Evolutionary conservation across 2,797 vertebrate genomes (phyloP).

Genomic region (Chaunax sp.): DNA sequence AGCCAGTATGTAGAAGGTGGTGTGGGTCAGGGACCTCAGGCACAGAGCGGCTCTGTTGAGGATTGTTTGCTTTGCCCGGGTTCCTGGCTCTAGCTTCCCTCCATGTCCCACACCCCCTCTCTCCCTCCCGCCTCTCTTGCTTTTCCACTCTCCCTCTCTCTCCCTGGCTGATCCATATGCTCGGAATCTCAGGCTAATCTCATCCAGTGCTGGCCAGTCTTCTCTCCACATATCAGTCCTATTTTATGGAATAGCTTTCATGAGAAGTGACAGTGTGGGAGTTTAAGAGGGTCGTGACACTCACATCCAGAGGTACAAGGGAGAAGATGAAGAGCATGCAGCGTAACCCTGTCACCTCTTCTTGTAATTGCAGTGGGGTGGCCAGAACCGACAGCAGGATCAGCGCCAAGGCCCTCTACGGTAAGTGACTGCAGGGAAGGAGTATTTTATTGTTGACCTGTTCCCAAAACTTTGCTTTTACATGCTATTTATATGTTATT

Average conservation of each 20-base stretch:
- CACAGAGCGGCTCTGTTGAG: conserved; percentile 84
- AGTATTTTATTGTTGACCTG: conserved; percentile 13
- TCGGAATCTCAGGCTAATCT: conserved; percentile 78
- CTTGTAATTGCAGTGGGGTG: conserved; percentile 84
- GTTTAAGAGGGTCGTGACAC: conserved; percentile 35
- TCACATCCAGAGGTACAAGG: conserved; percentile 35
- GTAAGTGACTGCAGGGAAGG: conserved; percentile 70
- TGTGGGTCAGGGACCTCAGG: conserved; percentile 77
- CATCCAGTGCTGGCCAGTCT: conserved; percentile 54
- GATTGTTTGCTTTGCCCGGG: conserved; percentile 82
- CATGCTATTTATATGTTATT: conserved; percentile 23
- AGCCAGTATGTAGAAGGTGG: conserved; percentile 67
- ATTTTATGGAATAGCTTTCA: conserved; percentile 25
- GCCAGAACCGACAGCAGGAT: conserved; percentile 86
- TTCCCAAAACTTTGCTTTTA: conserved; percentile 21
- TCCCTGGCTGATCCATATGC: conserved; percentile 69
- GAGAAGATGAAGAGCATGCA: conserved; percentile 80
- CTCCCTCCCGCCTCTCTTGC: conserved; percentile 22
- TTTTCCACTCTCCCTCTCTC: conserved; percentile 40
- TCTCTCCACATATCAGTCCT: conserved; percentile 28
- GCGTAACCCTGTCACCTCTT: conserved; percentile 72
- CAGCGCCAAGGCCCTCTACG: conserved; percentile 87
- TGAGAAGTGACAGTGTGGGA: conserved; percentile 33
- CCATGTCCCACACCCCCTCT: conserved; percentile 24
- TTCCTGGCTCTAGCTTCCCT: conserved; percentile 66